These are phyloP conservation scores for Fundulus diaphanus DNA, from an alignment of 2,797 vertebrate genomes.

Conservation along the genomic window DNA sequence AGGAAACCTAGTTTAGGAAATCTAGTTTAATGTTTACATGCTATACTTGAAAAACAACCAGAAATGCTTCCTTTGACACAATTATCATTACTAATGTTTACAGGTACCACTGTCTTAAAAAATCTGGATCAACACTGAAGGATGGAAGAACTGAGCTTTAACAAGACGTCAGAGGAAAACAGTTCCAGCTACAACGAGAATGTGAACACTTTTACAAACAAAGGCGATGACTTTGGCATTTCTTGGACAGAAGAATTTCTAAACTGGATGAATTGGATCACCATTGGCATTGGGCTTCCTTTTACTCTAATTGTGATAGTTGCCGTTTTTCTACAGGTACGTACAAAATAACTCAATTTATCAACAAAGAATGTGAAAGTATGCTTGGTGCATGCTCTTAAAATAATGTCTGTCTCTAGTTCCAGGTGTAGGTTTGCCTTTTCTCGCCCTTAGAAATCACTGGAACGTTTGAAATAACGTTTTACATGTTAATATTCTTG, in stretches of 20 bases:
- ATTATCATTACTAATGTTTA: not conserved
- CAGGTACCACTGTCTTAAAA: not conserved
- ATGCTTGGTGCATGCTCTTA: not conserved
- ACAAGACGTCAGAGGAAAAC: too few species aligned
- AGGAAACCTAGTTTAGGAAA: too few species aligned
- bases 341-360: not conserved
- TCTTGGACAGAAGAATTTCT: too few species aligned
- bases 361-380: not conserved
- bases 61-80: too few species aligned
- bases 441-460: too few species aligned
- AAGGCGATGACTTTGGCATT: fast-evolving
- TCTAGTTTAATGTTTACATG: too few species aligned
- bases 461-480: not conserved
- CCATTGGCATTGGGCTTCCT: not conserved
- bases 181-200: not conserved
- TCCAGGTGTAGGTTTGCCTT: not conserved
- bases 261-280: not conserved
- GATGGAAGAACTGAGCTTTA: not conserved
- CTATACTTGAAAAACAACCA: too few species aligned
- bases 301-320: not conserved
- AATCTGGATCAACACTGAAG: not conserved
- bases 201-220: not conserved
- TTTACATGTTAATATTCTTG: not conserved
- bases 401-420: not conserved
- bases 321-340: not conserved